A percentile compares a stretch with the other conserved stretches of the same genome.
These are phyloP conservation scores for Cyprinodon variegatus DNA, from an alignment of 2,113 vertebrate species.

Conservation along the genomic window DNA sequence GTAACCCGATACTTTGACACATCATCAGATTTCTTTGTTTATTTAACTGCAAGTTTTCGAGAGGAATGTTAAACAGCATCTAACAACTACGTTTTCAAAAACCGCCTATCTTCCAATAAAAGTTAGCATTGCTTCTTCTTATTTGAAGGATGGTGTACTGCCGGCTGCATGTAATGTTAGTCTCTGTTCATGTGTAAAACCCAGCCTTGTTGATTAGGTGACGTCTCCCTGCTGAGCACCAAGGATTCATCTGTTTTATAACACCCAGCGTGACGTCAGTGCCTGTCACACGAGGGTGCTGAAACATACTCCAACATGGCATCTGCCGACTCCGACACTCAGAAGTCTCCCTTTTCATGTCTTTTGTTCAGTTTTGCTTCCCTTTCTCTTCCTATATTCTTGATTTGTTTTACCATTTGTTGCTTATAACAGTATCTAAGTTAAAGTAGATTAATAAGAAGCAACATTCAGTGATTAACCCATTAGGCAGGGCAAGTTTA, in stretches of 20 bases:
- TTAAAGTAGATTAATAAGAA: no score
- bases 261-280: slow-evolving; percentile 57
- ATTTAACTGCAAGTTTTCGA: neutral
- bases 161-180: slow-evolving; percentile 11
- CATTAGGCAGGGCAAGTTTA: no score
- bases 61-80: neutral
- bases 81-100: neutral
- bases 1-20: neutral
- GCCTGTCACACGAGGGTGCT: slow-evolving; percentile 63
- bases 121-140: neutral
- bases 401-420: neutral
- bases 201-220: slow-evolving; percentile 69
- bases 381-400: neutral
- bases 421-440: no score
- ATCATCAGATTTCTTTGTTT: neutral
- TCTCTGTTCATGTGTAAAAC: slow-evolving; percentile 58
- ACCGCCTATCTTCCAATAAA: neutral
- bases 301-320: slow-evolving; percentile 31
- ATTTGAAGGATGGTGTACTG: neutral
- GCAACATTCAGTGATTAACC: no score
- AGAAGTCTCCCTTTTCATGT: slow-evolving; percentile 14
- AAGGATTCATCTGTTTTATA: slow-evolving; percentile 65
- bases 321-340: slow-evolving; percentile 25
- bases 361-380: neutral
- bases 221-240: slow-evolving; percentile 67